These are phyloP conservation scores for Parus major DNA, from an alignment of 2,113 vertebrate species.

Conservation along the genomic window DNA sequence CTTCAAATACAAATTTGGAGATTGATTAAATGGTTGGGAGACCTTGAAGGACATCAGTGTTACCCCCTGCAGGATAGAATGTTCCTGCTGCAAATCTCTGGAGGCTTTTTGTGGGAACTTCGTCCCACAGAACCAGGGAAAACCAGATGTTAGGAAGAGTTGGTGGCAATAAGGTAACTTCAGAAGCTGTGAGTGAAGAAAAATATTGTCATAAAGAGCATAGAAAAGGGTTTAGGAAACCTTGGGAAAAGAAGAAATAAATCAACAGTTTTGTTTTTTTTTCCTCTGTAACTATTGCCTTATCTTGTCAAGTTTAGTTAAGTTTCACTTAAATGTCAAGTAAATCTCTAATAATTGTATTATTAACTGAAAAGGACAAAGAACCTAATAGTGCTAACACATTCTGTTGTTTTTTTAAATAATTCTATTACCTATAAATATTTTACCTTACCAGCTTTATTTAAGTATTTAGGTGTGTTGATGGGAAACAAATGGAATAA, in stretches of 20 bases:
- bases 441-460: not conserved
- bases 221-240: not conserved
- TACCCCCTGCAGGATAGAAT: rapidly evolving
- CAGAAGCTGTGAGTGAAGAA: not conserved
- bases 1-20: not conserved
- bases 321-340: not conserved
- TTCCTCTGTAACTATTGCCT: not conserved
- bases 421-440: not conserved
- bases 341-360: not conserved
- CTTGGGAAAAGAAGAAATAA: not conserved
- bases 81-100: not conserved
- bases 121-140: not conserved
- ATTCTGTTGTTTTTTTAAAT: not conserved
- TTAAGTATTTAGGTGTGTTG: not conserved
- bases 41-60: not conserved
- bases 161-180: not conserved
- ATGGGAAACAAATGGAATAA: not conserved
- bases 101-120: not conserved
- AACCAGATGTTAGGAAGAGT: not conserved
- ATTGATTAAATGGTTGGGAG: not conserved
- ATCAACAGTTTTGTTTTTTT: not conserved
- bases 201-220: not conserved
- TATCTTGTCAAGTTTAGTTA: not conserved
- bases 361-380: not conserved
- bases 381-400: not conserved